Evolutionary conservation across 2,113 vertebrate species (phyloP), one percentile per base, ranked within the genome.

Genomic region (Scatophagus argus): DNA sequence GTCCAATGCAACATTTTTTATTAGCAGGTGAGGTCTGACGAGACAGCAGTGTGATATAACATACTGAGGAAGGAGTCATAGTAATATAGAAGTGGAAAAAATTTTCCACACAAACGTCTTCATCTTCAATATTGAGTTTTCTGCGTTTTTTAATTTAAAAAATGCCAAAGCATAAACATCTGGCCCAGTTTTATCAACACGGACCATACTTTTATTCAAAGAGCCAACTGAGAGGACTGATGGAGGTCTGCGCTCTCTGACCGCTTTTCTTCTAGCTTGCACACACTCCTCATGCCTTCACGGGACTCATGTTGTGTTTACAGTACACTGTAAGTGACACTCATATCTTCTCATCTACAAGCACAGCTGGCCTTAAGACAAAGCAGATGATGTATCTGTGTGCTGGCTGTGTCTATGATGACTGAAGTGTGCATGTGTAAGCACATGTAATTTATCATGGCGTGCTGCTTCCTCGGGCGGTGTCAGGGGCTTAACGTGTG

Each of bases 361-460:
- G 63, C 49, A 61, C 51, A 51, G 61, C 56, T 73, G 47, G 32
- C 43, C 36, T 76, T 61, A 12, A 55, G 51, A 74, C 63, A 38
- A 47, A 76, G 41, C 8, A 12, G 43, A 29, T 44, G 41, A 62
- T 44, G 60, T 16, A 32, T 75, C 55, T 39, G 31, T 65, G 31
- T 10, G 19, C 16, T 11, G 21, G 14, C 31, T 2, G 8, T 32
- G 21, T 32, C n/a, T 39, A 34, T 41, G 52, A 17, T 10, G 36
- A 54, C 43, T 51, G 8, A 59, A 54, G 69, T 16, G 79, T 78
- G 64, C 19, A 60, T 60, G 29, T 66, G 64, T 34, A 16, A 55
- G 55, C 13, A 31, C 51, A 52, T 78, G 65, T 58, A 7, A 79
- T 79, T 76, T 62, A 70, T 82, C 67, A 56, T 71, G 43, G 34